A percentile compares a stretch with the other conserved stretches of the same genome.
These are phyloP conservation scores for Drosophila percnosoma DNA, from an alignment of 2,888 invertebrate species.

Conservation along the genomic window DNA sequence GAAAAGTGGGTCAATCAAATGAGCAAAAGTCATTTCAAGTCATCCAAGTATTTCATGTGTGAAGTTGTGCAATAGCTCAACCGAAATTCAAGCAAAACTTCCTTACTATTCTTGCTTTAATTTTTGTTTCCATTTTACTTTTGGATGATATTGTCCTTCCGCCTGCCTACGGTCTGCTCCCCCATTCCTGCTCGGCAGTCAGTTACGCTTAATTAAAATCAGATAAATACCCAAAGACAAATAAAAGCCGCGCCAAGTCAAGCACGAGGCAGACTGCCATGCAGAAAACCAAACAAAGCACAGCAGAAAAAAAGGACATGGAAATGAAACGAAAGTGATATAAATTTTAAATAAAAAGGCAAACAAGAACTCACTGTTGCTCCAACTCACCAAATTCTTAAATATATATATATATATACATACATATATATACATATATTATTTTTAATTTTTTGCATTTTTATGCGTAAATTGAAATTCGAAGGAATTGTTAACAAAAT, in stretches of 20 bases:
- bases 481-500: conserved; percentile 45
- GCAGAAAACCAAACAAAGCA: conserved; percentile 18
- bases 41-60: conserved; percentile 1
- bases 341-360: conserved; percentile 42
- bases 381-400: conserved; percentile 7
- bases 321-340: conserved; percentile 39
- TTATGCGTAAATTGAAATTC: conserved; percentile 53
- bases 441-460: conserved; percentile 17
- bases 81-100: conserved; percentile 14
- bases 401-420: neutral
- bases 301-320: conserved; percentile 1
- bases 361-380: conserved; percentile 21
- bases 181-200: conserved; percentile 26
- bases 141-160: neutral
- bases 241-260: conserved; percentile 58
- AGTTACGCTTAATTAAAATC: conserved; percentile 69
- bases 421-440: neutral
- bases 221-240: conserved; percentile 72
- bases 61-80: neutral
- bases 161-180: neutral
- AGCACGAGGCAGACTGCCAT: conserved; percentile 33
- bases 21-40: neutral
- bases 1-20: conserved; percentile 26
- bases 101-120: neutral
- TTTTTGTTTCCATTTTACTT: neutral